Percentiles rank a stretch among this genome's conserved stretches.
Evolutionary conservation across 2,113 vertebrate species (phyloP).

Genomic region (Anoura caudifer): DNA sequence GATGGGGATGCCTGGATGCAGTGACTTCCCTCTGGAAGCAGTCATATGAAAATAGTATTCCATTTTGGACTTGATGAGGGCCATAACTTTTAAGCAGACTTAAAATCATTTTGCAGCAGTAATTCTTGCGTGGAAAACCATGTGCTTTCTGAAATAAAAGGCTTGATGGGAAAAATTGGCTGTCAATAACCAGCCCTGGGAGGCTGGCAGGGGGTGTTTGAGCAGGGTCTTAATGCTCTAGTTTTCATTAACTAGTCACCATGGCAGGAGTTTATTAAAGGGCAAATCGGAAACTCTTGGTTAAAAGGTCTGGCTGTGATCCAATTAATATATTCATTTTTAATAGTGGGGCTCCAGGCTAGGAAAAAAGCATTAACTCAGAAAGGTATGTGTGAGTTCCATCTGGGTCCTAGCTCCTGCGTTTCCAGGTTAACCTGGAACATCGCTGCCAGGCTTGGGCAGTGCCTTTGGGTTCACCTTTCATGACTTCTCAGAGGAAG

Average conservation of each 20-base stretch:
- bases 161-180: neutral
- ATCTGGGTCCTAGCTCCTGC: neutral
- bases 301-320: constrained; percentile 39
- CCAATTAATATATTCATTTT: constrained; percentile 44
- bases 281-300: constrained; percentile 19
- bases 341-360: neutral
- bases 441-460: fast-evolving
- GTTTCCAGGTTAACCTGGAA: neutral
- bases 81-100: neutral
- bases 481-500: neutral
- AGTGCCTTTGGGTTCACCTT: neutral
- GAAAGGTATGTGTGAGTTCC: neutral
- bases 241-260: constrained; percentile 42
- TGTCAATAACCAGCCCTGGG: neutral
- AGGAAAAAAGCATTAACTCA: neutral
- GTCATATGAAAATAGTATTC: neutral
- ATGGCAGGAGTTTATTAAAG: constrained; percentile 37
- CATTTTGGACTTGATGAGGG: neutral
- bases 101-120: neutral
- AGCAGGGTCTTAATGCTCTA: neutral
- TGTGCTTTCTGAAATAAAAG: neutral
- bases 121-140: neutral
- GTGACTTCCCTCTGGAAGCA: neutral
- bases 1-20: neutral
- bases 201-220: neutral